Conservation (phyloP, 2,888 invertebrate genomes). For the Gnatocerus cornutus region DNA sequence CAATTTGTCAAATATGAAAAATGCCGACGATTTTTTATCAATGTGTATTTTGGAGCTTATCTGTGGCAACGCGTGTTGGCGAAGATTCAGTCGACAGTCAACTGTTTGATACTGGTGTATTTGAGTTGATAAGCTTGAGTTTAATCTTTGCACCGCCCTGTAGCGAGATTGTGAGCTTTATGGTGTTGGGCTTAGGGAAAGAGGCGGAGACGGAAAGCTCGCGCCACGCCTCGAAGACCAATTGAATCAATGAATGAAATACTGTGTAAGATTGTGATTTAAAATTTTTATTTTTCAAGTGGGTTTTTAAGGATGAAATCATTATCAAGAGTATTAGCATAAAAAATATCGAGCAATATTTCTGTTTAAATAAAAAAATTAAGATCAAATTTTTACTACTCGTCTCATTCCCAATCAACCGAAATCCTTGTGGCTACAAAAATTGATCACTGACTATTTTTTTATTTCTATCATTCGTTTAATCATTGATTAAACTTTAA, state of each 20-base stretch:
- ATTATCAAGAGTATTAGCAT: not conserved
- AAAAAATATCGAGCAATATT: too few species aligned
- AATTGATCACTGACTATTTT: too few species aligned
- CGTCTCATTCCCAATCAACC: too few species aligned
- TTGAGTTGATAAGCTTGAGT: conserved; percentile 63
- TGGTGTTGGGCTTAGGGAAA: conserved; percentile 39
- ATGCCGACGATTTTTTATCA: conserved; percentile 29
- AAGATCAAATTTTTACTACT: too few species aligned
- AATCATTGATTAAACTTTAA: too few species aligned
- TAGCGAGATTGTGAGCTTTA: conserved; percentile 43
- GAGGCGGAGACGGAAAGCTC: conserved; percentile 50
- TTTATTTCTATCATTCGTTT: too few species aligned
- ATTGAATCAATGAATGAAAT: conserved; percentile 67
- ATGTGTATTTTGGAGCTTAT: conserved; percentile 41
- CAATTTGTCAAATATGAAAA: not conserved
- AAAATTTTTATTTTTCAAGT: conserved; percentile 30
- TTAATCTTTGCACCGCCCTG: conserved; percentile 44
- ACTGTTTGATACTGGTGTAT: conserved; percentile 65
- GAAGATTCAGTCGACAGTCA: conserved; percentile 65
- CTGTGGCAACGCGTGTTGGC: conserved; percentile 60
- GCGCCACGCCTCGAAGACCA: conserved; percentile 58
- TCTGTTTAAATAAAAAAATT: too few species aligned
- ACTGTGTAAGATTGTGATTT: conserved; percentile 54
- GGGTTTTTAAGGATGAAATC: not conserved
- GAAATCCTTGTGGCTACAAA: too few species aligned